Conservation (phyloP, 2,113 vertebrate species). For the Stegastes partitus region DNA sequence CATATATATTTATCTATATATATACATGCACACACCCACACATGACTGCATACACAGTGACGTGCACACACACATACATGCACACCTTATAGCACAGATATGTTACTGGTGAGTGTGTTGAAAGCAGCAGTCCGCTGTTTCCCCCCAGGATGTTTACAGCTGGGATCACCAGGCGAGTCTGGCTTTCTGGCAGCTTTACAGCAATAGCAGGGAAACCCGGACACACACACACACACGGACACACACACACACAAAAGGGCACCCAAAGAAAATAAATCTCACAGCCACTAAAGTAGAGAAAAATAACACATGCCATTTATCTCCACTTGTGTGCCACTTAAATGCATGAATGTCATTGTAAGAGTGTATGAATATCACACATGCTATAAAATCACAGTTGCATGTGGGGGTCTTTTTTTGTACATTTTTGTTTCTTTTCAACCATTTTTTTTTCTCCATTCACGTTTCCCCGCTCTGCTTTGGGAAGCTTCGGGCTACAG, state of each 20-base stretch:
- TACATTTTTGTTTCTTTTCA: conserved; percentile 39
- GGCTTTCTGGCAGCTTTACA: conserved; percentile 76
- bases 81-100: not conserved
- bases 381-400: conserved; percentile 10
- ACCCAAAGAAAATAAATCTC: conserved; percentile 36
- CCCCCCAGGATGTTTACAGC: conserved; percentile 79
- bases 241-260: conserved; percentile 8
- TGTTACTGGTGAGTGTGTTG: conserved; percentile 53
- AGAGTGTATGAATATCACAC: conserved; percentile 8
- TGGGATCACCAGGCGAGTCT: conserved; percentile 77
- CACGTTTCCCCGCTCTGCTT: conserved; percentile 45
- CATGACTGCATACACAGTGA: not conserved
- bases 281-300: conserved; percentile 4
- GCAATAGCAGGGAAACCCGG: conserved; percentile 67
- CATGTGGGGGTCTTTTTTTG: not conserved
- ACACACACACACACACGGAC: conserved; percentile 31
- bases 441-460: conserved; percentile 41
- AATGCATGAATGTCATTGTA: no score
- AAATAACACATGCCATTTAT: not conserved
- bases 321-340: not conserved
- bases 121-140: conserved; percentile 54
- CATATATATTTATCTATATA: not conserved
- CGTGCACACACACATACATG: not conserved
- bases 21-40: not conserved
- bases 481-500: conserved; percentile 79